phyloP scores from a whole-genome alignment of 2,888 invertebrate genomes.

The Phalangium opilio region DNA sequence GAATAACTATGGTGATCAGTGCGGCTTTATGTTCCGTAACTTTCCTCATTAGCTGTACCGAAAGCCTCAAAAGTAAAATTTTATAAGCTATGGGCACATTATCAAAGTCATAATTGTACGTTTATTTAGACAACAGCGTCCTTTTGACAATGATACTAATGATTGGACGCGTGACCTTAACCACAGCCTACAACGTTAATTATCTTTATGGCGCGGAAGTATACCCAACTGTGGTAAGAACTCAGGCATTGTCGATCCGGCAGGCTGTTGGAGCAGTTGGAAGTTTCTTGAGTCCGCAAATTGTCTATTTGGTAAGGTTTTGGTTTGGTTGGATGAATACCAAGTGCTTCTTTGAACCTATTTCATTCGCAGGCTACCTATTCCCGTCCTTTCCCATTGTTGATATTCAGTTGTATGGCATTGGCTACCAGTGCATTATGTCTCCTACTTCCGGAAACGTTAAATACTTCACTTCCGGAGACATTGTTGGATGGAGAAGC shows the following conservation, averaged over 20 bases:
- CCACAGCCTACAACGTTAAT: constrained; percentile 9
- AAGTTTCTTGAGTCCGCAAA: constrained; percentile 11
- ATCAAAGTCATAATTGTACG: not conserved
- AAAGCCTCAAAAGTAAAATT: not conserved
- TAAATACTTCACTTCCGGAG: no score
- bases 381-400: no score
- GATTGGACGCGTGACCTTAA: constrained; percentile 8
- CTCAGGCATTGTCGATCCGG: constrained; percentile 8
- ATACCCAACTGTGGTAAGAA: constrained; percentile 10
- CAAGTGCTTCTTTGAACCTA: no score
- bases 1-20: constrained; percentile 6
- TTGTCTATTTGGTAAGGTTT: constrained; percentile 8
- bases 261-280: constrained; percentile 13
- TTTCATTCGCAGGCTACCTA: no score
- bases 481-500: no score
- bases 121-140: not conserved
- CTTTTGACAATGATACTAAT: constrained; percentile 2
- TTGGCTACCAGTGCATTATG: no score
- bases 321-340: not conserved
- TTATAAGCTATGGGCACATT: not conserved
- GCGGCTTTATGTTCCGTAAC: constrained; percentile 1
- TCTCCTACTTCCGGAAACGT: no score
- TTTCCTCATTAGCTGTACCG: constrained; percentile 1
- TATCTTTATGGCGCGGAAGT: constrained; percentile 14
- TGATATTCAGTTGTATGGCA: no score